Evolutionary conservation across 2,888 invertebrate genomes (phyloP), one percentile per base, ranked within the genome.

Genomic region (Tetrapedia diversipes): DNA sequence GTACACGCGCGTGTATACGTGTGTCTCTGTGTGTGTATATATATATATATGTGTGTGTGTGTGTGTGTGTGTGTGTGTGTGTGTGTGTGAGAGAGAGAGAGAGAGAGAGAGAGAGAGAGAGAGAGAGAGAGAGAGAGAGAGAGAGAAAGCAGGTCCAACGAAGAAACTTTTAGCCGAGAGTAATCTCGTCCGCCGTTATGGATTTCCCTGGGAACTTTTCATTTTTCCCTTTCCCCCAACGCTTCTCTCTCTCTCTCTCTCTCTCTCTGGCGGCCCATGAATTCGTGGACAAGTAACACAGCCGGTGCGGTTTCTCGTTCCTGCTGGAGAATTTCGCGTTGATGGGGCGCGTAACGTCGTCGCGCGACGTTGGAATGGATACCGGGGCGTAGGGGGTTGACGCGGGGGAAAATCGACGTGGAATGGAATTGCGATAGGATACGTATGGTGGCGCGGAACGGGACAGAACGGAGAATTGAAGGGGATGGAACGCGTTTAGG

Each of bases 251-350:
- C 34, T n/a, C n/a, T n/a, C n/a, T n/a, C n/a, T n/a, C n/a, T n/a
- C n/a, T n/a, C n/a, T n/a, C n/a, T n/a, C n/a, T n/a, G n/a, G 10
- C 6, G 11, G 37, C n/a, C 29, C 68, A 41, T 68, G 22, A 72
- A 60, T 34, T 59, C 54, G 24, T 19, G 11, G 10, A 24, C 14
- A 6, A 19, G 29, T 14, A 59, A 29, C 14, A n/a, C n/a, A n/a
- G n/a, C n/a, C n/a, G n/a, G n/a, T 16, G 43, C 3, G 11, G 10
- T 8, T 2, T 19, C 19, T 7, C 22, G 32, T 6, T 14, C 22
- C 45, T n/a, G n/a, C n/a, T n/a, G n/a, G 19, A 16, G 22, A 37
- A 22, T 32, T 19, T 11, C 2, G 1, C 32, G 41, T 32, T 8
- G 32, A 60, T 45, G 19, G 43, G 8, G 8, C 6, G 43, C 19